Evolutionary conservation across 2,888 invertebrate genomes (phyloP).

Genomic region (Julus scandinavius): DNA sequence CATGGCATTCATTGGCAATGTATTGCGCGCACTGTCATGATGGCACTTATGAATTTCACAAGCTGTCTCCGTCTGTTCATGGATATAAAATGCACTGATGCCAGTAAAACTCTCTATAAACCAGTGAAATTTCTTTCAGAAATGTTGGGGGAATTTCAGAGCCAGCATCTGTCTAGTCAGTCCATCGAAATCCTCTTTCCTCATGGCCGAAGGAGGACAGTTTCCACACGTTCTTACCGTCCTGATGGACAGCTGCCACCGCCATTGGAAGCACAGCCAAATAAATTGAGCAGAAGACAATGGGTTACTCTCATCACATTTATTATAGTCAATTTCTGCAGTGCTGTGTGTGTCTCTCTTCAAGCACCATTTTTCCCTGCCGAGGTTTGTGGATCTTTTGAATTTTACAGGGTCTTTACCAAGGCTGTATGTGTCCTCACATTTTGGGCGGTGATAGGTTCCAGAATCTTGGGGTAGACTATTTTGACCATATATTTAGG

Average conservation of each 20-base stretch:
- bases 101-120: too few species aligned
- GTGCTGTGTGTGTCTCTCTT: slow-evolving; percentile 83
- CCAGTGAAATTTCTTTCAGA: not conserved
- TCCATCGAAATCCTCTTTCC: slow-evolving; percentile 56
- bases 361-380: slow-evolving; percentile 88
- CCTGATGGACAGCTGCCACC: slow-evolving; percentile 52
- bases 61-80: too few species aligned
- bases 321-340: slow-evolving; percentile 84
- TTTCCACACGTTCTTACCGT: slow-evolving; percentile 51
- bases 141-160: slow-evolving; percentile 56
- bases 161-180: slow-evolving; percentile 56
- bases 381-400: slow-evolving; percentile 72
- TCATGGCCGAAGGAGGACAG: slow-evolving; percentile 50
- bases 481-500: too few species aligned
- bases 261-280: slow-evolving; percentile 52
- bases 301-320: slow-evolving; percentile 82
- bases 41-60: too few species aligned
- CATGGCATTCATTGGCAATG: too few species aligned
- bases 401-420: not conserved
- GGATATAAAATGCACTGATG: too few species aligned
- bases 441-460: too few species aligned
- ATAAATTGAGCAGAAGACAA: slow-evolving; percentile 67
- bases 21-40: too few species aligned
- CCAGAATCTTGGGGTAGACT: too few species aligned
- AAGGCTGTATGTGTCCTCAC: too few species aligned